Base-by-base conservation (phyloP, 2,888 invertebrate genomes). In the Pollenia angustigena region DNA sequence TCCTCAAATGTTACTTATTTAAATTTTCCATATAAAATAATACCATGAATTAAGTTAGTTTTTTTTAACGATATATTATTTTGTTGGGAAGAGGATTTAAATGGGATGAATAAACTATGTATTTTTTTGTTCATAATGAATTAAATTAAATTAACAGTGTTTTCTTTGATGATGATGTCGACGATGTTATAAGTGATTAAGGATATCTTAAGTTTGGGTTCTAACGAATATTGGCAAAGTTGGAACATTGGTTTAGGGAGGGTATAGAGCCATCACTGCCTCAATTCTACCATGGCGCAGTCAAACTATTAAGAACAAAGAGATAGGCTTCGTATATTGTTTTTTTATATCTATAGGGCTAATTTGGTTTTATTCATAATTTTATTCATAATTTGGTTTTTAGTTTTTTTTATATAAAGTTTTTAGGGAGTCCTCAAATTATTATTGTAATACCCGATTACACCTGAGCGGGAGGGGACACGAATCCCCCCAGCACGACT, bases 161-260 rank as follows among this genome's bases (percentile, higher is more conserved):
- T 52, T 52, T 52, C 50, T 52, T 52, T 7, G n/a, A 52, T 1
- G n/a, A 52, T 52, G 50, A 32, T 32, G 32, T 4, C 32, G 32
- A 32, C 0, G 32, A 32, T 32, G 32, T 32, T 32, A 32, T 32
- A 52, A 52, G 16, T 9, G 52, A 16, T 2, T 0, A 3, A 18
- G 52, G 18, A 52, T 8, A 1, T 9, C 18, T 16, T 8, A 9
- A 52, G 16, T 9, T 52, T n/a, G 56, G 56, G 56, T 56, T 56
- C 23, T 56, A 56, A 56, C 23, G 12, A 9, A 23, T 56, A 23
- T 56, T 2, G 23, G 56, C 56, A 12, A 10, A 11, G 23, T 56
- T 56, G 18, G 23, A 23, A 56, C 56, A 56, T 23, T 56, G 56
- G 56, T 56, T 23, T 52, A 23, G 56, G 18, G 56, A 56, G 56